A percentile compares a stretch with the other conserved stretches of the same genome.
Evolutionary conservation across 2,797 vertebrate genomes (phyloP).

Genomic region (Aratinga solstitialis): DNA sequence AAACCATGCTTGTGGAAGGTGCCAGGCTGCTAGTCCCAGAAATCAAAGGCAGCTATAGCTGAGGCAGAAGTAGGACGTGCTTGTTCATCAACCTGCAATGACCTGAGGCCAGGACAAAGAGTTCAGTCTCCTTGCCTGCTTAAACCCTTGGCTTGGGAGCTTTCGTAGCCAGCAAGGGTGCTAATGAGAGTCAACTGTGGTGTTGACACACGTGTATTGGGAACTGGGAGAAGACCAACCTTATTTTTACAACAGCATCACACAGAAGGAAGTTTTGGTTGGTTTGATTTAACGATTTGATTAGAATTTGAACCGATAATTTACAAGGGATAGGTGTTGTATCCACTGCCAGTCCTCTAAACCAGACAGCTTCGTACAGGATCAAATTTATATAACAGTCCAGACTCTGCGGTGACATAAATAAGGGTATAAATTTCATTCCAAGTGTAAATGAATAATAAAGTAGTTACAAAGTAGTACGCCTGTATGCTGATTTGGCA

Average conservation of each 20-base stretch:
- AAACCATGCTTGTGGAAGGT: not conserved
- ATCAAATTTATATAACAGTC: not conserved
- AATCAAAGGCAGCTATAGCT: not conserved
- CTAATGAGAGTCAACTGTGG: conserved; percentile 8
- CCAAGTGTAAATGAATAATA: conserved; percentile 15
- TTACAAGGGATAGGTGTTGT: not conserved
- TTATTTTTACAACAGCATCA: not conserved
- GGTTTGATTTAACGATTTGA: conserved; percentile 13
- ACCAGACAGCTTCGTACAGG: not conserved
- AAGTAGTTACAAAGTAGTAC: not conserved
- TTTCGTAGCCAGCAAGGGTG: not conserved
- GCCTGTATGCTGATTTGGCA: not conserved
- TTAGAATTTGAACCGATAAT: not conserved
- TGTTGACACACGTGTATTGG: not conserved
- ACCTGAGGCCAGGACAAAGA: conserved; percentile 27
- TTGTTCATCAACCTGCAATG: not conserved
- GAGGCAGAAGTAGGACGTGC: not conserved
- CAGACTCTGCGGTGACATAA: not conserved
- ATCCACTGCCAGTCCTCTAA: not conserved
- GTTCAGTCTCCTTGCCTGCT: not conserved
- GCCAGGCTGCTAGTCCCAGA: not conserved
- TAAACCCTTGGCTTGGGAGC: not conserved
- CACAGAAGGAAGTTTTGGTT: not conserved
- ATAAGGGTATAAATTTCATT: not conserved
- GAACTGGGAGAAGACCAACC: not conserved